Base-by-base conservation (phyloP, 2,113 vertebrate genomes). In the Megaceryle torquata region DNA sequence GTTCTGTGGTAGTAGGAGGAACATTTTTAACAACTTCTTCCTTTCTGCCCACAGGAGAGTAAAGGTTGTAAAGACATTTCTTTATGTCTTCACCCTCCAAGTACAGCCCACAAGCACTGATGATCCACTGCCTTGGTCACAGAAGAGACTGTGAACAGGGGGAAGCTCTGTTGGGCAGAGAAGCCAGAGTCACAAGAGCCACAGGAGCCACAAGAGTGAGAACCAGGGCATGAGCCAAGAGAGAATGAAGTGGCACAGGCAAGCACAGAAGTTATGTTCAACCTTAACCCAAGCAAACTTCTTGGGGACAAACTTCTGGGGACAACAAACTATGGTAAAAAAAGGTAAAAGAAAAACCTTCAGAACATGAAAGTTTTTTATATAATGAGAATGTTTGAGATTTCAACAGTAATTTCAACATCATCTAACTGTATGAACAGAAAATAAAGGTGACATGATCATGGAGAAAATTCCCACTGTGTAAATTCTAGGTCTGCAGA, bases 11-110 rank as follows among this genome's bases (percentile, higher is more conserved):
- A 70, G 69, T 19, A 75, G 87, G 48, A 91, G 81, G 81, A 92
- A 89, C 43, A 56, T 39, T 82, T 87, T 81, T n/a, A 91, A 70
- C 77, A 67, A 82, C 74, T 39, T 91, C 48, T 83, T 72, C 80
- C 50, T 83, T 91, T 26, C 28, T 67, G 46, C 46, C 75, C 68
- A 46, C 31, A 26, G 31, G 46, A 63, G 24, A 5, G 24, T 63
- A 78, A 71, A 92, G 72, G 74, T 71, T 89, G 51, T 64, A 91
- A 89, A 84, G 72, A 37, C 25, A 25, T 65, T 57, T 83, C 59
- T 70, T 44, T 35, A 48, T 1, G 2, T 13, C 37, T 54, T 65
- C 46, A 50, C 28, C 17, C 44, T 70, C 21, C 41, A 48, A 60
- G 48, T 63, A 41, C 50, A 88, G 54, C 29, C 44, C 71, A 77